phyloP scores from a whole-genome alignment of 2,797 vertebrate genomes.

The Cichlasoma orientale region DNA sequence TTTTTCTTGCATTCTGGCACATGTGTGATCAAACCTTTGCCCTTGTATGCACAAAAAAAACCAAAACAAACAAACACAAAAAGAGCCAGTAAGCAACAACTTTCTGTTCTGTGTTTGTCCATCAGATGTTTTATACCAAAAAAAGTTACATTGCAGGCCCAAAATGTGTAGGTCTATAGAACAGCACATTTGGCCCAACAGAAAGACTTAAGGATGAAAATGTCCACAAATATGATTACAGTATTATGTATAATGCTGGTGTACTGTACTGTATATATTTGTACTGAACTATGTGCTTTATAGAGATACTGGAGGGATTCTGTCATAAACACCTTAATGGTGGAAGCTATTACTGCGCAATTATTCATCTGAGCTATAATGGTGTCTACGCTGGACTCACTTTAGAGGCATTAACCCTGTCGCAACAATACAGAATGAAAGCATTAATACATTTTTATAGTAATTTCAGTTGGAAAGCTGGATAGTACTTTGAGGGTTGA shows the following conservation, averaged over 20 bases:
- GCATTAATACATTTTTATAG: not conserved
- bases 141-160: not conserved
- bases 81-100: not conserved
- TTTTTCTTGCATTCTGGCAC: not conserved
- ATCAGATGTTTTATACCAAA: constrained; percentile 12
- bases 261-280: constrained; percentile 49
- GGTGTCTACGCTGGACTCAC: constrained; percentile 19
- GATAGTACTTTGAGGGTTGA: not conserved
- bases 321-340: constrained; percentile 16
- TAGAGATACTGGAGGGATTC: constrained; percentile 33
- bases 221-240: constrained; percentile 12
- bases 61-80: not conserved
- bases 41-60: not conserved
- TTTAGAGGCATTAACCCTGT: constrained; percentile 31
- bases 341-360: constrained; percentile 1
- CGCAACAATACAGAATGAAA: constrained; percentile 2
- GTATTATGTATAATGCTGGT: constrained; percentile 10
- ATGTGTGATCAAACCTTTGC: not conserved
- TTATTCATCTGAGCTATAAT: constrained; percentile 10
- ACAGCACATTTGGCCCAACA: not conserved
- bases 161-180: constrained; percentile 20
- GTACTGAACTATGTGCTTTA: constrained; percentile 40
- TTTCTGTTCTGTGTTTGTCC: not conserved
- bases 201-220: not conserved
- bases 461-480: not conserved